Evolutionary conservation across 1,140 invertebrate species (phyloP), one percentile per base, ranked within the genome.

Genomic region (Lasioglossum albipes): DNA sequence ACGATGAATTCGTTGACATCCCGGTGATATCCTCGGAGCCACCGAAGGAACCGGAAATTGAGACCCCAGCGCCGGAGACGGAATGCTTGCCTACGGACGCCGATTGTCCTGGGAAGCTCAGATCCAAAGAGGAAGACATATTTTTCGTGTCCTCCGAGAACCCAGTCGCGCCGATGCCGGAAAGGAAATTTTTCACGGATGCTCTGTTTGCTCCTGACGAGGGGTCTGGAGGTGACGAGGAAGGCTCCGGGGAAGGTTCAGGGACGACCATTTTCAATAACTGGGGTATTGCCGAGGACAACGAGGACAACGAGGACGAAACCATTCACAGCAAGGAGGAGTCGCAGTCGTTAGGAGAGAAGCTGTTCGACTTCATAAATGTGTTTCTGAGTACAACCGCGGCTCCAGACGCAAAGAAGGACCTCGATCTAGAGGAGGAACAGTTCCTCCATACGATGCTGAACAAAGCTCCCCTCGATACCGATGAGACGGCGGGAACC

Each of bases 191-290:
- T 1, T 59, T 69, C 22, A 83, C 65, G 42, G 80, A 84, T 4
- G 22, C 20, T 0, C 13, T 88, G 36, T 84, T 82, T n/a, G 66
- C 68, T 27, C 87, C 81, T 6, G 12, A 45, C 0, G 86, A 87
- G n/a, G 88, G 89, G 6, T 93, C 92, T 0, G 91, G 91, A 0
- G 87, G 89, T 2, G 91, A 88, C 9, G 88, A 91, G 10, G 91
- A 92, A 31, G 91, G 90, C 65, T 92, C 91, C 0, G 91, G 92
- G 5, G 92, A 91, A 69, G 92, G 91, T 31, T 92, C 92, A 0
- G 92, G 92, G 31, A 76, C 83, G 0, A 36, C 84, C 18, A 75
- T 87, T 2, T 85, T 79, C 5, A 90, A 89, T 13, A 75, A 91
- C 42, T 90, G 85, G 16, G 27, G 27, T 27, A 27, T 27, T 0